A percentile compares a stretch with the other conserved stretches of the same genome.
phyloP scores from a whole-genome alignment of 37 sponge, comb jelly and placozoan species.

The Crambe crambe region DNA sequence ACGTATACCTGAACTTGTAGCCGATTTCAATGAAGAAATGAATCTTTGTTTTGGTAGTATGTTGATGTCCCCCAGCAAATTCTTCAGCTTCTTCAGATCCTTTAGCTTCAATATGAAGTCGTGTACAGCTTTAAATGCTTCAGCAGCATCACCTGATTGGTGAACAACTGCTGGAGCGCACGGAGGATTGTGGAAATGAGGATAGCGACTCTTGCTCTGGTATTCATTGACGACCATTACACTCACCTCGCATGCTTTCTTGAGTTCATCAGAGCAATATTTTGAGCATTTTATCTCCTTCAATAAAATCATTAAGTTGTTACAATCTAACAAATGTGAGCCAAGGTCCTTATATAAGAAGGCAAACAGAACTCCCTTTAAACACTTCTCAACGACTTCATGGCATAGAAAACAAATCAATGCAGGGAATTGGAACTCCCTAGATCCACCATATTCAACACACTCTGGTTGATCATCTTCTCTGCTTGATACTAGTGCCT shows the following conservation, averaged over 20 bases:
- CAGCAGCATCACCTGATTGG: conserved; percentile 19
- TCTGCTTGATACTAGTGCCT: not conserved
- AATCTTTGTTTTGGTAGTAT: conserved; percentile 11
- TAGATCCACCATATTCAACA: not conserved
- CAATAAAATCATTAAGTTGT: conserved; percentile 14
- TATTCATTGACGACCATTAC: conserved; percentile 38
- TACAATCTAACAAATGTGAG: conserved; percentile 14
- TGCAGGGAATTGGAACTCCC: conserved; percentile 43
- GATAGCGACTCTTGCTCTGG: conserved; percentile 43
- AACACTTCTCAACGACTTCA: conserved; percentile 68
- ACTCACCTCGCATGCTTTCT: not conserved
- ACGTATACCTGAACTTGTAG: not conserved
- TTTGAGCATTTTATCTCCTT: conserved; percentile 14
- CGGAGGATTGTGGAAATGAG: conserved; percentile 49
- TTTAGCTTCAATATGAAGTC: conserved; percentile 13
- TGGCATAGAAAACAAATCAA: conserved; percentile 75
- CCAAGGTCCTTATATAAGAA: conserved; percentile 54
- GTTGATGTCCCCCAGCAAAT: conserved; percentile 11
- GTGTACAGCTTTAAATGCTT: conserved; percentile 32
- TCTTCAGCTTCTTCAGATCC: not conserved
- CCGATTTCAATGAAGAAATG: conserved; percentile 10
- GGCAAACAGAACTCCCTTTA: conserved; percentile 65
- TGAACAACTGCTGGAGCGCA: conserved; percentile 45
- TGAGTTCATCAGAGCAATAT: not conserved
- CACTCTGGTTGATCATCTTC: not conserved